phyloP scores from a whole-genome alignment of 2,888 invertebrate species.

The Oligia fasciuncula region DNA sequence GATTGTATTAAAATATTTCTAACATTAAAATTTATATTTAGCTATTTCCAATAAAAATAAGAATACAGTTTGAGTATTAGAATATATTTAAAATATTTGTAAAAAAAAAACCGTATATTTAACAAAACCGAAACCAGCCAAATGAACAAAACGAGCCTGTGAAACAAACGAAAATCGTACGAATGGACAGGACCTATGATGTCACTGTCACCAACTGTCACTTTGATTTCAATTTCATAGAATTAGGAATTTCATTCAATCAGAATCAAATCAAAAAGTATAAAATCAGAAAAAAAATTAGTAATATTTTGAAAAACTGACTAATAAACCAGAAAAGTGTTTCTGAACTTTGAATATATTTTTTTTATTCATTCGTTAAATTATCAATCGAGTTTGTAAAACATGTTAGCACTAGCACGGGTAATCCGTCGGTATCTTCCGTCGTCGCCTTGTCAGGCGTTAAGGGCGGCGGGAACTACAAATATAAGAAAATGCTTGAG shows the following conservation, averaged over 20 bases:
- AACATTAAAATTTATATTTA: too few species aligned
- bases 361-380: background rate
- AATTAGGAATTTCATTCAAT: background rate
- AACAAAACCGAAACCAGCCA: background rate
- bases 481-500: constrained; percentile 42
- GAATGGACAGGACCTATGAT: background rate
- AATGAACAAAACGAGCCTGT: background rate
- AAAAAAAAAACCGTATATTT: background rate
- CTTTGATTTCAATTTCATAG: background rate
- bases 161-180: background rate
- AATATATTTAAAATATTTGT: too few species aligned
- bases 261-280: constrained; percentile 9
- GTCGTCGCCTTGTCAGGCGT: constrained; percentile 46
- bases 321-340: background rate
- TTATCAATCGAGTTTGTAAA: background rate
- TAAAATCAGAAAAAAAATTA: constrained; percentile 22
- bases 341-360: background rate
- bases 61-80: background rate
- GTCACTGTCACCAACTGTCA: constrained; percentile 22
- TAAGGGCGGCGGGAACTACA: constrained; percentile 45
- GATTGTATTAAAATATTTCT: too few species aligned
- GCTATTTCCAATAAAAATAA: background rate
- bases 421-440: constrained; percentile 51
- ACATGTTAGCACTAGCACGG: constrained; percentile 55
- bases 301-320: background rate